Base-by-base conservation (phyloP, 2,113 vertebrate species). In the Chloroceryle aenea region DNA sequence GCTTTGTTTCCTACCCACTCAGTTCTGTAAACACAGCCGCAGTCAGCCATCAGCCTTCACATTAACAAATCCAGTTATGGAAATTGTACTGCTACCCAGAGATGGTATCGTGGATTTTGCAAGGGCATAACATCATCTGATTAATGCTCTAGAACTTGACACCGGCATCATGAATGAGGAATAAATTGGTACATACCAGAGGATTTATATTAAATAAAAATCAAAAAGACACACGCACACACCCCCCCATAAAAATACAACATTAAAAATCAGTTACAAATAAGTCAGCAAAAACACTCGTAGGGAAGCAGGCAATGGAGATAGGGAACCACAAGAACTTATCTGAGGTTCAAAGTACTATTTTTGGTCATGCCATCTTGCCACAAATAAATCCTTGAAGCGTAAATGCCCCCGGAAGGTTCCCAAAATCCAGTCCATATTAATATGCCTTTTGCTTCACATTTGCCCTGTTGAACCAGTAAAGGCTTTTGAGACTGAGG, bases 171-270 rank as follows among this genome's bases (percentile, higher is more conserved):
- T 5, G 16, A 88, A 64, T 14, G 43, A 90, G 15, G 23, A 64
- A 32, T 30, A 62, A 89, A 80, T 7, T 61, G 18, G 7, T 45
- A 74, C 18, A 53, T 61, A 6, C 19, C 29, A 68, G 32, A 79
- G 14, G 11, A 80, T 12, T 67, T 56, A 19, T 64, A 62, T 23
- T 69, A 73, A 77, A 69, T 66, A 79, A 64, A 32, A 26, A 4
- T 3, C 3, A 21, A 29, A 26, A 34, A 76, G 32, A 27, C 10
- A 1, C 0, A 14, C n/a, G 26, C 10, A 47, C 64, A n/a, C 61
- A 59, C 23, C n/a, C n/a, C n/a, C n/a, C 38, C 10, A 40, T 40
- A 16, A 40, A 75, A 62, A 4, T 8, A 32, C 9, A 62, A 82
- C 52, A 26, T 10, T 27, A 40, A 7, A 32, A 4, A 3, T 12